Evolutionary conservation across 2,113 vertebrate species (phyloP).

Genomic region (Elachura formosa): DNA sequence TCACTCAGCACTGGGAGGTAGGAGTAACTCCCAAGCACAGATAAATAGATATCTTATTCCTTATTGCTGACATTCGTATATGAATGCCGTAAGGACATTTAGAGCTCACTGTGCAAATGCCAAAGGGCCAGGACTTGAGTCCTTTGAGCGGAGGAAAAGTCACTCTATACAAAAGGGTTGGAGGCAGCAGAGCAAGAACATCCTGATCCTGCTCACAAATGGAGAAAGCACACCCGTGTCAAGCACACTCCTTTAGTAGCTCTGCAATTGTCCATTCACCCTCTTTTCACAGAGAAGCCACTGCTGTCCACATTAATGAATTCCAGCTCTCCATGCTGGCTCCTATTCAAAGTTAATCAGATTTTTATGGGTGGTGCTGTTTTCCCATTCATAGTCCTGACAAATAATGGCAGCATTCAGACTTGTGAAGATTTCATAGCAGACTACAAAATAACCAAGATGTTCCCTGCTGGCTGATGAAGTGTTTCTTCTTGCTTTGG

Average conservation of each 20-base stretch:
- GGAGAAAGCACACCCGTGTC: not conserved
- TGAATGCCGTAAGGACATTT: not conserved
- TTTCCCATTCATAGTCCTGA: not conserved
- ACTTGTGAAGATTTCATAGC: not conserved
- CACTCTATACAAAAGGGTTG: not conserved
- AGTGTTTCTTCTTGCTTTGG: not conserved
- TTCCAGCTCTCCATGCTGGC: not conserved
- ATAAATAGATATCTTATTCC: not conserved
- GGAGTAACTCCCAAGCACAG: not conserved
- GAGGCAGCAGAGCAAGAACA: not conserved
- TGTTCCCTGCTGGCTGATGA: not conserved
- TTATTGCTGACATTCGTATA: not conserved
- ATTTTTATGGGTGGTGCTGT: not conserved
- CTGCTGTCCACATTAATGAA: not conserved
- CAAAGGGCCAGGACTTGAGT: not conserved
- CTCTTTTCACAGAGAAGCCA: not conserved
- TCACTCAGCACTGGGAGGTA: not conserved
- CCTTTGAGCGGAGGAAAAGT: not conserved
- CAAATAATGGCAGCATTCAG: not conserved
- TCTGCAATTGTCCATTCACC: not conserved
- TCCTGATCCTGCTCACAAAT: not conserved
- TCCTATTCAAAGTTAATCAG: not conserved
- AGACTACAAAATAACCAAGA: not conserved
- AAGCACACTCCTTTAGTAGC: accelerated
- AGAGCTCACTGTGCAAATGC: not conserved